Evolutionary conservation across 1,140 invertebrate species (phyloP).

Genomic region (Teleogryllus occipitalis): DNA sequence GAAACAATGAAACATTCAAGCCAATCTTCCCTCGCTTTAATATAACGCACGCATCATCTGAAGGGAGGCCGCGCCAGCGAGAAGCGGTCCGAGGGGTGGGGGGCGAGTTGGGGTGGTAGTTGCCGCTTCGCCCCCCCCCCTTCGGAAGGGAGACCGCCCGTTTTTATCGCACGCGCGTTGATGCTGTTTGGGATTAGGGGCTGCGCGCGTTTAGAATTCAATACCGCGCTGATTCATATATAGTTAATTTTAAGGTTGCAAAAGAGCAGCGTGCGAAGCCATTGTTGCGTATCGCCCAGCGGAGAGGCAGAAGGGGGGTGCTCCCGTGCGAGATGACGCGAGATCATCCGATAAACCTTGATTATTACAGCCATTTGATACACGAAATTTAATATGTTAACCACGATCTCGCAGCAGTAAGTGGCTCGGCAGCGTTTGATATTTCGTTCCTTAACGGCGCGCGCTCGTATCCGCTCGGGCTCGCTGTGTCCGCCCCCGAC

Average conservation of each 20-base stretch:
- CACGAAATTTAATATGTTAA: conserved; percentile 6
- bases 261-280: background rate
- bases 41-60: conserved; percentile 3
- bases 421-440: background rate
- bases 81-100: too few relatives aligned
- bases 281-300: background rate
- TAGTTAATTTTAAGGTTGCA: background rate
- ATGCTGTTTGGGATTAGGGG: background rate
- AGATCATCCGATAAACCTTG: background rate
- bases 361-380: conserved; percentile 1
- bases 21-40: background rate
- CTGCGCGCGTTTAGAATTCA: background rate
- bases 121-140: too few relatives aligned
- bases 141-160: background rate
- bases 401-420: background rate
- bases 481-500: too few relatives aligned
- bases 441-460: background rate
- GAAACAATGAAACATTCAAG: conserved; percentile 5
- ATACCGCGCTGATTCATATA: background rate
- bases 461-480: background rate
- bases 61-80: background rate
- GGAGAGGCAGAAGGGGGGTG: background rate
- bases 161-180: background rate
- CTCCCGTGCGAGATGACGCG: background rate
- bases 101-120: background rate